Conservation (phyloP, 2,113 vertebrate genomes). For the Brachyhypopomus gauderio region DNA sequence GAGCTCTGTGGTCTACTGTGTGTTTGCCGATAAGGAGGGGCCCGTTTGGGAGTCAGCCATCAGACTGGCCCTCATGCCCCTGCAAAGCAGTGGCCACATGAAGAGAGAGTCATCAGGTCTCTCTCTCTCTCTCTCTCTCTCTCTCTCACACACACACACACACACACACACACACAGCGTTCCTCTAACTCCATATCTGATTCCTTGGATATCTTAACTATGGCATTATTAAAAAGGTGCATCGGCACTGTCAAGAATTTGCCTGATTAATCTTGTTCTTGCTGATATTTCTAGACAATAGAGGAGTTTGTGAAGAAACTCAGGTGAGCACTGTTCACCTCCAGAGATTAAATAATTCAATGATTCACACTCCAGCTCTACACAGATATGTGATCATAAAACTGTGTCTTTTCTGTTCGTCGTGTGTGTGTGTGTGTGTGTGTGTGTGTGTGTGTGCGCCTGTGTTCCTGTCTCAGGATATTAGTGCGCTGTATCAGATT, state of each 20-base stretch:
- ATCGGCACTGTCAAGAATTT: too few relatives aligned
- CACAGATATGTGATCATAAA: background rate
- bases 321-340: slow-evolving; percentile 56
- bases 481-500: slow-evolving; percentile 83
- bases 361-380: background rate
- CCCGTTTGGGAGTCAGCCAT: slow-evolving; percentile 68
- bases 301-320: slow-evolving; percentile 6
- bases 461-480: slow-evolving; percentile 71
- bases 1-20: slow-evolving; percentile 66
- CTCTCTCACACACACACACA: too few relatives aligned
- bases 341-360: background rate
- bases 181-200: background rate
- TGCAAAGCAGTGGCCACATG: slow-evolving; percentile 54
- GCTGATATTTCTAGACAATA: slow-evolving; percentile 51
- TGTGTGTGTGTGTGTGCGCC: background rate
- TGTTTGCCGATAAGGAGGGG: slow-evolving; percentile 56
- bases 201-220: background rate
- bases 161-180: too few relatives aligned
- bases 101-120: slow-evolving; percentile 28
- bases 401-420: too few relatives aligned
- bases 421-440: background rate
- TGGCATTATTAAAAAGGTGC: background rate
- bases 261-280: too few relatives aligned
- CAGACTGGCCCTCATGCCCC: slow-evolving; percentile 72
- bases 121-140: too few relatives aligned